Percentiles rank a stretch among this genome's conserved stretches.
Evolutionary conservation across 53 echinoderm and acorn worm genomes (phyloP).

Genomic region (Arbacia lixula): DNA sequence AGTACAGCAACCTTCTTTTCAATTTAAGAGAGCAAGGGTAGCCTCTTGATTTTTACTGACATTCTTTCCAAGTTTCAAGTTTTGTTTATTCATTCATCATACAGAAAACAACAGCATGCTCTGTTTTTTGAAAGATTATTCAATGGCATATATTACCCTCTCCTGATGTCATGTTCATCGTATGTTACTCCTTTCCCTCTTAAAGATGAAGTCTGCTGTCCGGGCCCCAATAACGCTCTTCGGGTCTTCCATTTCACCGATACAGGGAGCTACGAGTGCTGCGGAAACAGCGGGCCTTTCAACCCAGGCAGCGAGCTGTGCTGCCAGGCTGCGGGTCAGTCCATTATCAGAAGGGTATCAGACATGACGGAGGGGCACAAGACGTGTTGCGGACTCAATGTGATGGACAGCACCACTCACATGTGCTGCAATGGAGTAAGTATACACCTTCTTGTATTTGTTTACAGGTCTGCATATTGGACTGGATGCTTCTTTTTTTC

Average conservation of each 20-base stretch:
- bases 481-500: no score
- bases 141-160: no score
- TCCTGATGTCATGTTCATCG: no score
- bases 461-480: no score
- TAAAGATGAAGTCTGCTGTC: conserved; percentile 15
- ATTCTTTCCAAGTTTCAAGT: no score
- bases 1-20: no score
- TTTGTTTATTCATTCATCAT: no score
- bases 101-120: no score
- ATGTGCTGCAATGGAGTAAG: conserved; percentile 31
- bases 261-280: conserved; percentile 15
- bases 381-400: conserved; percentile 21
- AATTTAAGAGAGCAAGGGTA: no score
- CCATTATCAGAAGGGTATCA: background rate
- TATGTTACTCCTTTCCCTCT: no score
- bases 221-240: background rate
- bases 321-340: background rate
- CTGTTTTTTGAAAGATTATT: no score
- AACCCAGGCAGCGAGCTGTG: conserved; percentile 19
- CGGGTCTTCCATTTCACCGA: background rate
- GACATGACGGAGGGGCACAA: background rate
- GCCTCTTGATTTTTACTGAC: no score
- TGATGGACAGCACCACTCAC: background rate
- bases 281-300: conserved; percentile 38
- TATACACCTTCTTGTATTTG: background rate